Conservation (phyloP, 2,113 vertebrate genomes). For the Hiodon alosoides region DNA sequence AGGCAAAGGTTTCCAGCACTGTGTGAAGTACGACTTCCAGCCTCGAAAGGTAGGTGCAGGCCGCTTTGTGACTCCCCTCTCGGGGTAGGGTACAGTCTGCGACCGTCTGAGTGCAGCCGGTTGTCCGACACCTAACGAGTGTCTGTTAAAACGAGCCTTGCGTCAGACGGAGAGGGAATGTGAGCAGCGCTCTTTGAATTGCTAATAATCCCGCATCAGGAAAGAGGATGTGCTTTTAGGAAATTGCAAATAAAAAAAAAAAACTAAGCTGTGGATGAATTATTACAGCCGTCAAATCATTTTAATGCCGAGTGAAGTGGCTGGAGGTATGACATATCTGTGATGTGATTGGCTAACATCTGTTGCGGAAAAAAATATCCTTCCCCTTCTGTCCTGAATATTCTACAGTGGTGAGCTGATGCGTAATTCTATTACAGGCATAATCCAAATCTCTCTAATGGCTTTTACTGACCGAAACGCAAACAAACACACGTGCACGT, state of each 20-base stretch:
- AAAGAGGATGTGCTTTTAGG: constrained; percentile 13
- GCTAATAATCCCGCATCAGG: not conserved
- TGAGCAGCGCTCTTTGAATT: not conserved
- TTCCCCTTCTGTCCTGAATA: not conserved
- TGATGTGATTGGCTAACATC: constrained; percentile 6
- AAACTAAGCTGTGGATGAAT: not conserved
- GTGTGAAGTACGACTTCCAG: constrained; percentile 98
- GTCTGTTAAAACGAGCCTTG: not conserved
- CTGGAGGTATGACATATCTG: not conserved
- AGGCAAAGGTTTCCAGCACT: constrained; percentile 99
- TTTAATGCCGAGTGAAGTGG: not conserved
- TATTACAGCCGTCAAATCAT: not conserved
- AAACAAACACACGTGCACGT: too few species aligned
- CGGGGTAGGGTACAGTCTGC: not conserved
- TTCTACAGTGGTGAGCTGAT: not conserved
- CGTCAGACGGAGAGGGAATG: not conserved
- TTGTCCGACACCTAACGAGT: not conserved
- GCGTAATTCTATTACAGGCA: not conserved
- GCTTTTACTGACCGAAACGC: not conserved
- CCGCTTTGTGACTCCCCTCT: too few species aligned
- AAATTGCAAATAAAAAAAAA: not conserved
- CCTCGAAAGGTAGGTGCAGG: constrained; percentile 82
- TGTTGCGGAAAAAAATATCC: not conserved
- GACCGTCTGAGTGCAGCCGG: not conserved
- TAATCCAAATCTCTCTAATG: not conserved